Evolutionary conservation across 2,797 vertebrate species (phyloP).

Genomic region (Bovichtus diacanthus): DNA sequence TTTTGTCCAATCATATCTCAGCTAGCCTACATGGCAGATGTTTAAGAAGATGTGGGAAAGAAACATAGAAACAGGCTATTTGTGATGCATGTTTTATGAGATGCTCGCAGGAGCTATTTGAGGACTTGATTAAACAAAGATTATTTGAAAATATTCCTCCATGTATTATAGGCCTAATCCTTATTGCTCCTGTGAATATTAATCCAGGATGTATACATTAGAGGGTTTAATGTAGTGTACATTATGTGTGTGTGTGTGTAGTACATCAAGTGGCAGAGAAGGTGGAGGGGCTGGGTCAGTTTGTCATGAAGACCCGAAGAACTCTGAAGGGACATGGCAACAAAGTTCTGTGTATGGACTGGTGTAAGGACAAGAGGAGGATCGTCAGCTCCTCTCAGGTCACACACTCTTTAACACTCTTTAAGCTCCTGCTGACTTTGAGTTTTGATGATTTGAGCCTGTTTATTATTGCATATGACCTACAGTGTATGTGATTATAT

Average conservation of each 20-base stretch:
- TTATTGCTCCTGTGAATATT: constrained; percentile 22
- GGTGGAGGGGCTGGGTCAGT: constrained; percentile 95
- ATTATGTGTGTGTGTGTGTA: constrained; percentile 26
- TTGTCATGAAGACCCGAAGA: constrained; percentile 98
- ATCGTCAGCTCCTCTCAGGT: constrained; percentile 99
- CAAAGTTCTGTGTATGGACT: constrained; percentile 99
- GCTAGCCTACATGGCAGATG: background rate
- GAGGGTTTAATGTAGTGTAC: constrained; percentile 1
- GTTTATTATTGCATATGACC: background rate
- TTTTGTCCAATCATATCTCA: constrained; percentile 15
- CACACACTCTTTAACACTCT: background rate
- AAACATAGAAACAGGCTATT: background rate
- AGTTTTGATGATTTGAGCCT: too few relatives aligned
- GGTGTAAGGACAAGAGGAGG: constrained; percentile 98
- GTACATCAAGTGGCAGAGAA: constrained; percentile 95
- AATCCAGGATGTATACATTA: constrained; percentile 7
- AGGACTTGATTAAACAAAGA: constrained; percentile 32
- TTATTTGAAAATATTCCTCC: constrained; percentile 10
- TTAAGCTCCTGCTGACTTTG: background rate
- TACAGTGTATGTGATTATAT: background rate
- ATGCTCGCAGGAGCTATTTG: background rate
- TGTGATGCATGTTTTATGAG: background rate
- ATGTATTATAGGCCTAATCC: constrained; percentile 49
- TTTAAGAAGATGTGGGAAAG: background rate
- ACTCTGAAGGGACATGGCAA: constrained; percentile 98